Percentiles rank a stretch among this genome's conserved stretches.
phyloP scores from a whole-genome alignment of 2,113 vertebrate species.

The Trachemys scripta region DNA sequence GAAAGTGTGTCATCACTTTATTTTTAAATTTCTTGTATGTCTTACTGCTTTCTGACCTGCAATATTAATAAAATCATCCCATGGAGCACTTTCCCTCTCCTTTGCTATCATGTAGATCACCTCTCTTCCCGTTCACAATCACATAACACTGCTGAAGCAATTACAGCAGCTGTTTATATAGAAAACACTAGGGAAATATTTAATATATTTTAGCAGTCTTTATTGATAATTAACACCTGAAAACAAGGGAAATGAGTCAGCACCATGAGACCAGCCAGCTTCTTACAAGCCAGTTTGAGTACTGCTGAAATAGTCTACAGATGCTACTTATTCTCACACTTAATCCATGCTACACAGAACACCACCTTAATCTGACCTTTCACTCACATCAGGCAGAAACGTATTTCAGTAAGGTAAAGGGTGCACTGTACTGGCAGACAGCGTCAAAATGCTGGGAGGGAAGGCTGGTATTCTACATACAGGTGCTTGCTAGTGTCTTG shows the following conservation, averaged over 20 bases:
- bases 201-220: neutral
- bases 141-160: accelerated
- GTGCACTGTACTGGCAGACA: neutral
- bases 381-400: neutral
- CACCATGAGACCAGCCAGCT: neutral
- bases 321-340: neutral
- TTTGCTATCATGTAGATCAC: neutral
- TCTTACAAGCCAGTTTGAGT: neutral
- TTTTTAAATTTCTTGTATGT: neutral
- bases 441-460: neutral
- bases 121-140: neutral
- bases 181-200: neutral
- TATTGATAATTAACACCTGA: neutral
- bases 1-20: neutral
- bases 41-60: neutral
- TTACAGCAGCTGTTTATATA: accelerated
- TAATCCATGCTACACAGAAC: neutral
- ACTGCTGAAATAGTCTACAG: neutral
- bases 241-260: neutral
- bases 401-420: neutral
- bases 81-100: neutral
- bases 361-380: neutral
- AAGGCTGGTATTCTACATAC: neutral
- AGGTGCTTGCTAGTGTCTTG: neutral
- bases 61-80: accelerated